Evolutionary conservation across 2,797 vertebrate genomes (phyloP), one percentile per base, ranked within the genome.

Genomic region (Siniperca scherzeri): DNA sequence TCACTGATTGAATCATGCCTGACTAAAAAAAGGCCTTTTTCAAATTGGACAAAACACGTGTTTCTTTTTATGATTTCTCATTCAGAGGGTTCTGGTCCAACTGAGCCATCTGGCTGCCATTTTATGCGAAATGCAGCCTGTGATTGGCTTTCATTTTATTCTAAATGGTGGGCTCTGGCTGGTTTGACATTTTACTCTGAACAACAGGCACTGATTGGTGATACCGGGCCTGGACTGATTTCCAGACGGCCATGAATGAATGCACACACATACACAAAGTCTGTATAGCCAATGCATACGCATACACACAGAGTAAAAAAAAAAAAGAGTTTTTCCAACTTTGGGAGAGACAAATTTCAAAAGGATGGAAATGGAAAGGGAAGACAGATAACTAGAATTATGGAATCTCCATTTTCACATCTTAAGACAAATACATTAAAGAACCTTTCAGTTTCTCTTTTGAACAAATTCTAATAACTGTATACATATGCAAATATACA

Each of bases 171-270:
- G 57, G 68, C 71, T 56, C 74, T 59, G 71, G 82, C 83, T 67
- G 78, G 53, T 81, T 77, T 62, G 77, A 76, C 81, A 85, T 87
- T 92, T 88, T 46, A 48, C 53, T 77, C 75, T 69, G 82, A 89
- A 92, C 88, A 93, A 92, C 85, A 86, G 86, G 27, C 71, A 33
- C 87, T 93, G 91, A 93, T 93, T 93, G 91, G 82, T 77, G 57
- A 83, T 21, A 60, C 46, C 0, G 0, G 59, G 44, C 50, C 69
- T 9, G 59, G 52, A 57, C 84, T 90, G 88, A 89, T 91, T 89
- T 85, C 66, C 64, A 74, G 71, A 61, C 78, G 74, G 61, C 66
- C 64, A 27, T 6, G 30, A 76, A 78, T 83, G 30, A 75, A 85
- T 59, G n/a, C 62, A 69, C 64, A 75, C 66, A 77, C 30, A 78